A percentile compares a stretch with the other conserved stretches of the same genome.
Conservation (phyloP, 92 coral and sea anemone genomes). For the Parazoanthus swiftii region DNA sequence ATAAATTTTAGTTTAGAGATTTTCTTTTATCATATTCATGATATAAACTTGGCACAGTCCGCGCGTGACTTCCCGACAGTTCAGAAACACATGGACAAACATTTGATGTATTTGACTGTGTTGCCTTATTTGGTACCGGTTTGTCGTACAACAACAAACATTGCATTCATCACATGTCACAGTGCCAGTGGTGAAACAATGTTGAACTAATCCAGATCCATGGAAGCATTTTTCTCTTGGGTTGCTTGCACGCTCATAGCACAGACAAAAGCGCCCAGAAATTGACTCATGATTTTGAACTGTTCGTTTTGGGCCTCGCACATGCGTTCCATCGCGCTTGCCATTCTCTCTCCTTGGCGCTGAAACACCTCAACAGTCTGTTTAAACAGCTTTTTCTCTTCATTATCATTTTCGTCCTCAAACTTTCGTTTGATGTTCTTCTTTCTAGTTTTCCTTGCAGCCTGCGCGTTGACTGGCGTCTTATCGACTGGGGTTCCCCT, state of each 20-base stretch:
- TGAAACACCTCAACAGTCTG: conserved; percentile 27
- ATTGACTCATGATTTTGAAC: conserved; percentile 22
- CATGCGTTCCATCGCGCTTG: conserved; percentile 21
- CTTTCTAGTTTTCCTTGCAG: conserved; percentile 33
- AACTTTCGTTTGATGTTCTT: conserved; percentile 25
- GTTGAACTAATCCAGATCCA: conserved; percentile 14
- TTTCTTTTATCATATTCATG: too few relatives aligned
- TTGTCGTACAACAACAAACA: neutral
- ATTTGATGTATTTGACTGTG: neutral
- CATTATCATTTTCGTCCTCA: conserved; percentile 14
- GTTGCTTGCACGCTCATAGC: conserved; percentile 20
- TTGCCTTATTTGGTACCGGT: conserved; percentile 9
- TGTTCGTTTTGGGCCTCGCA: conserved; percentile 22
- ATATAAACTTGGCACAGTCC: neutral
- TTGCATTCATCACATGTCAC: neutral
- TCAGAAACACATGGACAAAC: neutral
- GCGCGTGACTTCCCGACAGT: neutral
- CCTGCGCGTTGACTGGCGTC: neutral
- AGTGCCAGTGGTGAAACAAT: neutral
- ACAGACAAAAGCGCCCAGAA: conserved; percentile 25
- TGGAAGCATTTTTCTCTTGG: neutral
- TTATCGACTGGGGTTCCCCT: neutral
- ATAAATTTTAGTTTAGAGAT: too few relatives aligned
- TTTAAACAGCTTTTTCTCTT: conserved; percentile 24
- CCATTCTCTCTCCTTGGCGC: conserved; percentile 26